phyloP scores from a whole-genome alignment of 2,797 vertebrate genomes.

The Malacoctenus gilli region DNA sequence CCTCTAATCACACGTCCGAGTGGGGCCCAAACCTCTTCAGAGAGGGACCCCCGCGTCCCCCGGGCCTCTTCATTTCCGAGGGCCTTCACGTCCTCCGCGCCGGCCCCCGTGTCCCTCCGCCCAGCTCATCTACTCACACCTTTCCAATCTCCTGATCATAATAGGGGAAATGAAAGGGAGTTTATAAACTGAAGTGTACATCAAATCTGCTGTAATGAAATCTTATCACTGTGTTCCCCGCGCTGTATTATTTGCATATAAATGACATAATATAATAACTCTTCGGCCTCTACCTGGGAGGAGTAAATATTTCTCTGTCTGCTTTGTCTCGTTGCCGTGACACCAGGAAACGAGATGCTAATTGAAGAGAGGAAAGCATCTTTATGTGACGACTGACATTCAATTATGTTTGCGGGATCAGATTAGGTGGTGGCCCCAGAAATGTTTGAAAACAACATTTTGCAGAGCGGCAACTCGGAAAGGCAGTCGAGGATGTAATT shows the following conservation, averaged over 20 bases:
- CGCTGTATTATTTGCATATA: slow-evolving; percentile 86
- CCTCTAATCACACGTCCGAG: slow-evolving; percentile 11
- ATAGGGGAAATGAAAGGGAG: slow-evolving; percentile 79
- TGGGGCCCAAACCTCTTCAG: background rate
- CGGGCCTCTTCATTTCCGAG: background rate
- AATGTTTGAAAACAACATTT: slow-evolving; percentile 81
- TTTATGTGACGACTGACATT: slow-evolving; percentile 86
- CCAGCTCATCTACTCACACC: slow-evolving; percentile 42
- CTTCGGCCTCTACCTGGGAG: slow-evolving; percentile 70
- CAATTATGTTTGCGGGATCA: slow-evolving; percentile 82
- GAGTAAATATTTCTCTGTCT: slow-evolving; percentile 85
- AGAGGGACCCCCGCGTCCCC: background rate
- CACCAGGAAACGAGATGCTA: slow-evolving; percentile 77
- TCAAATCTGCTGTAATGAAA: slow-evolving; percentile 82
- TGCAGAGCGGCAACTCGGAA: slow-evolving; percentile 60
- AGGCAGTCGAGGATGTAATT: slow-evolving; percentile 69
- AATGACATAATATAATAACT: slow-evolving; percentile 85
- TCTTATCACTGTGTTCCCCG: slow-evolving; percentile 76
- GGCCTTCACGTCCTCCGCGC: slow-evolving; percentile 3
- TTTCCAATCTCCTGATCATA: slow-evolving; percentile 77
- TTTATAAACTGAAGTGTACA: slow-evolving; percentile 82
- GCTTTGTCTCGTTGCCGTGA: slow-evolving; percentile 76
- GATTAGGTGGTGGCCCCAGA: slow-evolving; percentile 77
- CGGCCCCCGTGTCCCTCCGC: slow-evolving; percentile 14
- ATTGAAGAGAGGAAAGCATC: slow-evolving; percentile 82